phyloP scores from a whole-genome alignment of 2,888 invertebrate genomes.

The Spatulosminthurus flaviceps region DNA sequence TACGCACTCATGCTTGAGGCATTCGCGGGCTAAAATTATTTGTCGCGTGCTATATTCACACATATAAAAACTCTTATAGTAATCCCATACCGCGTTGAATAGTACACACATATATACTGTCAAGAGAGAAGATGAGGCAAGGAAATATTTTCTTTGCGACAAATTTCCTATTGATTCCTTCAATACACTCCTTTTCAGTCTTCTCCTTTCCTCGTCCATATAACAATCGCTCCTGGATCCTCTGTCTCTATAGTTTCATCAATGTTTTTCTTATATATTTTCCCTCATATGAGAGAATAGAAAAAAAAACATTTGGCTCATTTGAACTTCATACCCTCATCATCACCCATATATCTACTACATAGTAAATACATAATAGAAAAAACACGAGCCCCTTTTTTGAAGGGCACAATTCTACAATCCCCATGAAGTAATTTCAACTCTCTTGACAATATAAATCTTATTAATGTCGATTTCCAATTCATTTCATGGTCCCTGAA shows the following conservation, averaged over 20 bases:
- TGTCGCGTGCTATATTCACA: constrained; percentile 49
- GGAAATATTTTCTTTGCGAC: constrained; percentile 13
- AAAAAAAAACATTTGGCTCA: background rate
- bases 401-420: background rate
- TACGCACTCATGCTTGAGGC: constrained; percentile 58
- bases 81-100: too few relatives aligned
- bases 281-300: background rate
- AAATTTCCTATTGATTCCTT: background rate
- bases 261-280: background rate
- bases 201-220: background rate
- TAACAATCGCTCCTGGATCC: constrained; percentile 9
- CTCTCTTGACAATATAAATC: constrained; percentile 26
- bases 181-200: background rate
- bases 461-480: constrained; percentile 22
- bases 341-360: background rate
- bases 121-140: background rate
- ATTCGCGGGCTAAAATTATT: constrained; percentile 56
- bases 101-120: too few relatives aligned
- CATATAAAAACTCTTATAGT: too few relatives aligned
- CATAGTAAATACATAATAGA: too few relatives aligned
- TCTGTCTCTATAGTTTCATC: constrained; percentile 1
- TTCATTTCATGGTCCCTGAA: constrained; percentile 22
- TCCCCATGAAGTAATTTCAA: constrained; percentile 20
- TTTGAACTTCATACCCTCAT: background rate
- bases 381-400: background rate